Conservation (phyloP, 2,888 invertebrate genomes). For the Malachius bipustulatus region DNA sequence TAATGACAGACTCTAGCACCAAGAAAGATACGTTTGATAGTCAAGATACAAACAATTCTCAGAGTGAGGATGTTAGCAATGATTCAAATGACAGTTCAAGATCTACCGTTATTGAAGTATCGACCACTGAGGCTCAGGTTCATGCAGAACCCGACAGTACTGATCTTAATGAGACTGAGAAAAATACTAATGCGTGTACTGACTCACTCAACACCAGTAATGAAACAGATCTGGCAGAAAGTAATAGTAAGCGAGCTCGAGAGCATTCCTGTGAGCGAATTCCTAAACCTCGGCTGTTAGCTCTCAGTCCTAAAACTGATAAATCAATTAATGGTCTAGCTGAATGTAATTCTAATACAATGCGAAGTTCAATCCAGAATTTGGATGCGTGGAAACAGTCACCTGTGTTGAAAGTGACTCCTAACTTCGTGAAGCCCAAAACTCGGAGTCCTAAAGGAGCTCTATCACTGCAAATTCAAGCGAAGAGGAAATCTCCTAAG, state of each 20-base stretch:
- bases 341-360: neutral
- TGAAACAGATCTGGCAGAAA: neutral
- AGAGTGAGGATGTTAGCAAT: constrained; percentile 19
- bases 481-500: constrained; percentile 28
- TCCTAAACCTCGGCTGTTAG: constrained; percentile 22
- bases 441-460: constrained; percentile 32
- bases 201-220: neutral
- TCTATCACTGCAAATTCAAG: constrained; percentile 30
- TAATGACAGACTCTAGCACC: constrained; percentile 18
- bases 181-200: neutral
- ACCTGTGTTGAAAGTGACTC: constrained; percentile 45
- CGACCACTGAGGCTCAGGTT: constrained; percentile 28
- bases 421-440: constrained; percentile 41
- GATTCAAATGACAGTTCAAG: constrained; percentile 18
- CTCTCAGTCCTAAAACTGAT: constrained; percentile 18
- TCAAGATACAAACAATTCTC: constrained; percentile 17
- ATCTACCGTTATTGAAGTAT: constrained; percentile 21
- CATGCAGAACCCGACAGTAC: constrained; percentile 20
- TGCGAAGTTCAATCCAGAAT: constrained; percentile 1
- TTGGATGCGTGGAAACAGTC: neutral
- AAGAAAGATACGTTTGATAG: constrained; percentile 15
- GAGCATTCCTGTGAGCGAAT: constrained; percentile 1
- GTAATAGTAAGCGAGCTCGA: neutral
- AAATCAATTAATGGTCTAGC: no score
- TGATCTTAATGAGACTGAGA: neutral